Conservation (phyloP, 2,888 invertebrate genomes). For the Coremacera marginata region DNA sequence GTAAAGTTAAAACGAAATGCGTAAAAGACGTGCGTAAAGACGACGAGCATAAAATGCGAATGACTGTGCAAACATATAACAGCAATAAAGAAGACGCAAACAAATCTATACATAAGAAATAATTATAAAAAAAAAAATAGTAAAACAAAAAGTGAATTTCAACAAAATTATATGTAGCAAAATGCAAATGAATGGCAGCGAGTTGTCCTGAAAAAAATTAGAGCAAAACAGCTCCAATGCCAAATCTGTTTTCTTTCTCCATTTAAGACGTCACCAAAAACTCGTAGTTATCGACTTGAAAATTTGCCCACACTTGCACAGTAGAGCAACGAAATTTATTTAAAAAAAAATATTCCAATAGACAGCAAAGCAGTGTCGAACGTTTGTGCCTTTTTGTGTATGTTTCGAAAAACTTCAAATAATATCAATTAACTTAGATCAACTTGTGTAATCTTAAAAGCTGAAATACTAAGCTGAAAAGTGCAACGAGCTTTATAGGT, state of each 20-base stretch:
- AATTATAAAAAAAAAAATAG: not conserved
- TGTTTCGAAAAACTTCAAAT: too few species aligned
- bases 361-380: not conserved
- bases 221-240: not conserved
- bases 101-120: not conserved
- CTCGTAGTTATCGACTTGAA: not conserved
- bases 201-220: not conserved
- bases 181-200: not conserved
- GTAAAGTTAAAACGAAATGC: conserved; percentile 1
- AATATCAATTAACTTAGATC: too few species aligned
- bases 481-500: too few species aligned
- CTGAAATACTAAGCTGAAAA: too few species aligned
- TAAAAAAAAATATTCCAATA: not conserved
- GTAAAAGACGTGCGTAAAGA: conserved; percentile 23
- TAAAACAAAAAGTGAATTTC: not conserved
- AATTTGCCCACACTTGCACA: not conserved
- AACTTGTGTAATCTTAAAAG: too few species aligned
- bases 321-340: too few species aligned
- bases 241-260: too few species aligned
- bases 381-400: too few species aligned
- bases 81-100: not conserved
- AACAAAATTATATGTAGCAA: not conserved
- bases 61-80: not conserved
- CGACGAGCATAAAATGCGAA: not conserved
- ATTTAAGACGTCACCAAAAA: not conserved